Evolutionary conservation across 2,113 vertebrate genomes (phyloP), one percentile per base, ranked within the genome.

Genomic region (Trachemys scripta): DNA sequence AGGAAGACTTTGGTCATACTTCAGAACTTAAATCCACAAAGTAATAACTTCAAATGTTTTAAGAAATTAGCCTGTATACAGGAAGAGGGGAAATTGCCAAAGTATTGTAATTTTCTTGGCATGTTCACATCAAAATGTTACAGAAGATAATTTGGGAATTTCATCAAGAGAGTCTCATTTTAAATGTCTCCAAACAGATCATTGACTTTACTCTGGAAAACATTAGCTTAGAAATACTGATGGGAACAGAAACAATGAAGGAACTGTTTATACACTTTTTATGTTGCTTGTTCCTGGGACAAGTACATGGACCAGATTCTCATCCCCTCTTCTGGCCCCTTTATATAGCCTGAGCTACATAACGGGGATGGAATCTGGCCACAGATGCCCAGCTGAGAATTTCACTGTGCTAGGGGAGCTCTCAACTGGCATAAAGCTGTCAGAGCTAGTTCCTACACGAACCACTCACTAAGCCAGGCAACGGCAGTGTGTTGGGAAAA

Each of bases 131-230:
- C 94, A 93, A 93, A 93, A 50, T 85, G 49, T 86, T 89, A 84
- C 59, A 90, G 84, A 94, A 97, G 87, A 95, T 96, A 96, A 94
- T 96, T 85, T 86, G 45, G 82, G 72, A 84, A 54, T 97, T 96
- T 91, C 96, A 88, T 85, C 29, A 83, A 83, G 89, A 96, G 56
- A 93, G 90, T 54, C 65, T 96, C 50, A 79, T 89, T 92, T 90
- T 87, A 50, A 94, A 95, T 88, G 2, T 88, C 95, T 97, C 90
- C 87, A 95, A 92, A 76, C 93, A 79, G 31, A 87, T 50, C 90
- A 85, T 92, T 95, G 95, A 87, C 91, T 95, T 93, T 87, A 85
- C 62, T 84, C 62, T 76, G 51, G 3, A 90, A 90, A 56, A 69
- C 31, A 69, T 88, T 89, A 87, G 69, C 57, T 82, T 89, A 94